Conservation (phyloP, 2,113 vertebrate genomes). For the Beaufortia kweichowensis region DNA sequence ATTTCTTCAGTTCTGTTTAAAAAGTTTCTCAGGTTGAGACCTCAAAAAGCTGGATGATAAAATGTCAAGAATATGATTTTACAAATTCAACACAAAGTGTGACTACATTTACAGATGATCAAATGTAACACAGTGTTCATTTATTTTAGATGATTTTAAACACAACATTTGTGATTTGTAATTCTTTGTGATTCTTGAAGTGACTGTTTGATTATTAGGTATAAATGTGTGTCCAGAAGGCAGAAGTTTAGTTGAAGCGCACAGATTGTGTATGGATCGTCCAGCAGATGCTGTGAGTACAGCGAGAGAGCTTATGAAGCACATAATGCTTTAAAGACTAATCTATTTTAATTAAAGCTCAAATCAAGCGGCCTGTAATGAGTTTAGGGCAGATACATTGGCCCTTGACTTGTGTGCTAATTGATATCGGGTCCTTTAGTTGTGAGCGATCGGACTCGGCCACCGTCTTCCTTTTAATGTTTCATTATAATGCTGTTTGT, state of each 20-base stretch:
- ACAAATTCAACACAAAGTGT: too few relatives aligned
- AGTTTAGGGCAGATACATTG: slow-evolving; percentile 52
- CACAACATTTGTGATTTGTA: too few relatives aligned
- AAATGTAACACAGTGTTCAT: too few relatives aligned
- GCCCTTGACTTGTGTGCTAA: slow-evolving; percentile 49
- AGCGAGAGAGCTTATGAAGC: slow-evolving; percentile 25
- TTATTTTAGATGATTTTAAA: too few relatives aligned
- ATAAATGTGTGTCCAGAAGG: neutral
- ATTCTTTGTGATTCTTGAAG: too few relatives aligned
- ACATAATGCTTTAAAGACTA: slow-evolving; percentile 48
- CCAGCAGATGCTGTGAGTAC: neutral
- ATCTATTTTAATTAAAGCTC: slow-evolving; percentile 72
- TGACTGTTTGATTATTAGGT: neutral
- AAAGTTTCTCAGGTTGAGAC: too few relatives aligned
- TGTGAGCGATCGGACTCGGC: slow-evolving; percentile 16
- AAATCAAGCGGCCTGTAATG: slow-evolving; percentile 60
- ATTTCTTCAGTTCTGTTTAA: too few relatives aligned
- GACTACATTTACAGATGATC: too few relatives aligned
- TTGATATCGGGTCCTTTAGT: slow-evolving; percentile 44
- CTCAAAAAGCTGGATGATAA: too few relatives aligned
- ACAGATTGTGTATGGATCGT: slow-evolving; percentile 33
- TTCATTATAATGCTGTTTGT: slow-evolving; percentile 60
- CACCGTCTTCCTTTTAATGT: slow-evolving; percentile 48
- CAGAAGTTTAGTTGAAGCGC: neutral
- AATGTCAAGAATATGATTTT: too few relatives aligned